Evolutionary conservation across 2,888 invertebrate species (phyloP), one percentile per base, ranked within the genome.

Genomic region (Halictus ligatus): DNA sequence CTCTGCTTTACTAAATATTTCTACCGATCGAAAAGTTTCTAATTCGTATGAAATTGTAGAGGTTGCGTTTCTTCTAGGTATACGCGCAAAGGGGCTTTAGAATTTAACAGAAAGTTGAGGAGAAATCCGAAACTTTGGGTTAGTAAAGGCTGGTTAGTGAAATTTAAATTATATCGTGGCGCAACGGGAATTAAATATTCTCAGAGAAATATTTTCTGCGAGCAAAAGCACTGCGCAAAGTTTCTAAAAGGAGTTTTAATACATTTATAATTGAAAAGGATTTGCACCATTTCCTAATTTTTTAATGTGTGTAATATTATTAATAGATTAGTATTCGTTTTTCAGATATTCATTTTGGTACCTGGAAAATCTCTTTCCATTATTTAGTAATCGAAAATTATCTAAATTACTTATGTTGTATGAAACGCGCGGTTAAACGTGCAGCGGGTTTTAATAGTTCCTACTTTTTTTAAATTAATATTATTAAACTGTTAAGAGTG

Each of bases 381-480:
- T 54, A 2, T 0, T 21, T 54, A 7, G n/a, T 25, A 80, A 82
- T 80, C 69, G 58, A 35, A 80, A 82, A 80, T 75, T 64, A 29
- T 29, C 13, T 64, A 29, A 29, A 29, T 64, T 64, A 64, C 29
- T 21, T 13, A 15, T n/a, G 25, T 15, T 6, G 29, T 6, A 64
- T 64, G 46, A 46, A 60, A 43, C 2, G n/a, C 48, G 72, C 10
- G 35, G 18, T 46, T 29, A 29, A 74, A 40, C 21, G 40, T 29
- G 40, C 35, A 21, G 43, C 43, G 78, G 54, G n/a, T 58, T 58
- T 58, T 58, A n/a, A 58, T 58, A 10, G 10, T 58, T 58, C 10
- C 10, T n/a, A 58, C 21, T 10, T n/a, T 46, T 12, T 58, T 58
- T 3, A n/a, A 10, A 21, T n/a, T 58, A n/a, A 58, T 58, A 58